Evolutionary conservation across 1,140 invertebrate genomes (phyloP), one percentile per base, ranked within the genome.

Genomic region (Hydropsyche tenuis): DNA sequence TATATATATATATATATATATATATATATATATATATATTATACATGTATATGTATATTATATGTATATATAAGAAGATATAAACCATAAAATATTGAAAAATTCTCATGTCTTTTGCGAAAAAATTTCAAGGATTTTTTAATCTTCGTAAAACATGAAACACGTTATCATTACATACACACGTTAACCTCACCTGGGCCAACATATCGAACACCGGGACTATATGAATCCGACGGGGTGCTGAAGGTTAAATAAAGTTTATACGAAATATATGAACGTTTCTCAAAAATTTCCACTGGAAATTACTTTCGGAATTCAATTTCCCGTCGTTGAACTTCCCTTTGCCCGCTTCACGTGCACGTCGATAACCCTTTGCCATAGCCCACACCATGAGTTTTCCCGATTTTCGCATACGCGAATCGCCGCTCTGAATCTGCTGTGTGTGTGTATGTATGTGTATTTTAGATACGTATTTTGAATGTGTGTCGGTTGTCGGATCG

Each of bases 291-390:
- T 77, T 77, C 68, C 37, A 71, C 71, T 75, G 73, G 73, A 77
- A 75, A 77, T 75, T 73, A 75, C 73, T 73, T 77, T 75, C 72
- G 63, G 73, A 74, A 77, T 75, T 75, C 76, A 75, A 77, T 77
- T 77, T 77, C 76, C 73, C 69, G 75, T 68, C 68, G 72, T 76
- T 69, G 74, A 73, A 73, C 72, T 73, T 43, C 68, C 48, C 27
- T n/a, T 46, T 63, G 16, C 68, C 7, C 30, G 12, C 16, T 37
- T 12, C 70, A 23, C 70, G 70, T 46, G 56, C 27, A 27, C 53
- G 37, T 14, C 16, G 25, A 37, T 56, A 56, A 56, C 68, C 27
- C 18, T 27, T 70, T 56, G 48, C 23, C n/a, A n/a, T n/a, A n/a
- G n/a, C n/a, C n/a, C n/a, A n/a, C n/a, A n/a, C n/a, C n/a, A n/a